phyloP scores from a whole-genome alignment of 2,797 vertebrate species.

The Lagodon rhomboides region DNA sequence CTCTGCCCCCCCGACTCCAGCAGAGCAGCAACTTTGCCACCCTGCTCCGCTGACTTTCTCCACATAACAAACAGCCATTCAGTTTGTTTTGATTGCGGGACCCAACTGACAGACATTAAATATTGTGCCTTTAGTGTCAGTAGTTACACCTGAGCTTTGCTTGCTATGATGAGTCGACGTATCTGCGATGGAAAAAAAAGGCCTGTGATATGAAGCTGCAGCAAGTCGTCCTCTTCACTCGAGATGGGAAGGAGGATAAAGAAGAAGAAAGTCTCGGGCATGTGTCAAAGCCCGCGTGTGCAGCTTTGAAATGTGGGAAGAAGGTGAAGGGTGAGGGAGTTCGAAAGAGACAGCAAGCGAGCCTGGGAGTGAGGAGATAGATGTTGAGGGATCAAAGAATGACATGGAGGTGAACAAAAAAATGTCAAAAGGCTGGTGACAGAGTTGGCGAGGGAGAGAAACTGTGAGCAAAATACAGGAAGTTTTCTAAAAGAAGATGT shows the following conservation, averaged over 20 bases:
- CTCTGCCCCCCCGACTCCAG: no score
- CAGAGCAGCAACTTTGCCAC: no score
- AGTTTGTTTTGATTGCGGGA: no score
- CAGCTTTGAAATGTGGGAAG: conserved; percentile 20
- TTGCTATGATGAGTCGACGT: not conserved
- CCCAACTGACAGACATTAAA: no score
- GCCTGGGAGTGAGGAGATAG: not conserved
- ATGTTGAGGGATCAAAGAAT: not conserved
- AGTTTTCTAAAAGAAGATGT: not conserved
- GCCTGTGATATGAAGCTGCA: not conserved
- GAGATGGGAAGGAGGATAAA: not conserved
- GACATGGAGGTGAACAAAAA: conserved; percentile 14
- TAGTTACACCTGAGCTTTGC: not conserved
- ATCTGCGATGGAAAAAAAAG: not conserved
- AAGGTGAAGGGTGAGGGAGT: not conserved
- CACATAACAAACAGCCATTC: no score
- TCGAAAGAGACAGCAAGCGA: conserved; percentile 16
- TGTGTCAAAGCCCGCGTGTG: conserved; percentile 20
- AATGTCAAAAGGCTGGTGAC: not conserved
- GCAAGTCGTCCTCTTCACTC: conserved; percentile 1
- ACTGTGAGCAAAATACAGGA: conserved; percentile 5
- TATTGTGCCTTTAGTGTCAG: not conserved
- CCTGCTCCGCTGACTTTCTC: no score
- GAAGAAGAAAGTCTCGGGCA: not conserved
- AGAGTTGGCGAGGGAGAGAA: not conserved